Evolutionary conservation across 2,797 vertebrate genomes (phyloP).

Genomic region (Pangasius mekongensis): DNA sequence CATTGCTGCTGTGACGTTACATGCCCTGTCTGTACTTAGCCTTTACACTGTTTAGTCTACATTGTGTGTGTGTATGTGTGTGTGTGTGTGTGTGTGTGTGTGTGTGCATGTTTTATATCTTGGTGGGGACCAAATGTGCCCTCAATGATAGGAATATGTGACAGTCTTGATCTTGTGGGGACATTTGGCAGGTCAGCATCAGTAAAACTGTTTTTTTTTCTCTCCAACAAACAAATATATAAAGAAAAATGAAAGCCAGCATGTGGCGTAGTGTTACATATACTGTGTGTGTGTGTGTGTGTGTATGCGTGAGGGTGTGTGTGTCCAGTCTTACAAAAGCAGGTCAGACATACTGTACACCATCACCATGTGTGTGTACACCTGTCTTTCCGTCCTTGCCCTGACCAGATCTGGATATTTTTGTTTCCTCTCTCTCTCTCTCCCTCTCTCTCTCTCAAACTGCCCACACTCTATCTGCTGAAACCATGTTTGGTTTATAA

Average conservation of each 20-base stretch:
- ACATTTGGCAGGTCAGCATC: not conserved
- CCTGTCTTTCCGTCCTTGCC: slow-evolving; percentile 14
- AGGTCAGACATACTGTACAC: slow-evolving; percentile 21
- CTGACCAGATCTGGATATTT: slow-evolving; percentile 22
- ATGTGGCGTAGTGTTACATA: not conserved
- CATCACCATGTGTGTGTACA: not conserved
- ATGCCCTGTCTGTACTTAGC: slow-evolving; percentile 24
- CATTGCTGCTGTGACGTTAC: slow-evolving; percentile 25
- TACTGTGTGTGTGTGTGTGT: not conserved
- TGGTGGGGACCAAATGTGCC: not conserved
- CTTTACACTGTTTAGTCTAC: slow-evolving; percentile 36
- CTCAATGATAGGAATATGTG: not conserved
- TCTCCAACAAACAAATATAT: not conserved
- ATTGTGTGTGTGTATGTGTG: not conserved
- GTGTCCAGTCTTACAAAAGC: slow-evolving; percentile 37
- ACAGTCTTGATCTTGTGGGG: not conserved
- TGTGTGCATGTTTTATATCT: not conserved
- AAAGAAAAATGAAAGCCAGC: not conserved
- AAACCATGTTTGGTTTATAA: not conserved
- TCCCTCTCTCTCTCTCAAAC: not conserved
- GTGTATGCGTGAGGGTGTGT: slow-evolving; percentile 20
- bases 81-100: slow-evolving; percentile 27
- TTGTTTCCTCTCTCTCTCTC: not conserved
- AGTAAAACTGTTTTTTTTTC: not conserved
- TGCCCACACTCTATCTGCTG: not conserved